Conservation (phyloP, 53 echinoderm and acorn worm species). For the Henricia sp. region DNA sequence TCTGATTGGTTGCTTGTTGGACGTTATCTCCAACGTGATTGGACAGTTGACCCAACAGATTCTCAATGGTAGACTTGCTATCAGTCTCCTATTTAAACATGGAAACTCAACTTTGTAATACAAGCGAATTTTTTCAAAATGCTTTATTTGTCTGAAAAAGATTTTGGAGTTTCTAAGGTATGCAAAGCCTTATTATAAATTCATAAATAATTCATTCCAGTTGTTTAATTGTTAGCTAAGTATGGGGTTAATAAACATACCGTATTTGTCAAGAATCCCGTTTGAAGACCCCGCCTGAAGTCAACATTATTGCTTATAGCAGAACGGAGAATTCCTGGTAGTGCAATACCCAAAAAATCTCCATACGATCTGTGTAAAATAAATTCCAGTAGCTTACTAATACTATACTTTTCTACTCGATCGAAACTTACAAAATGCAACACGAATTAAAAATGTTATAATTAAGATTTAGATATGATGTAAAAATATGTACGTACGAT, state of each 20-base stretch:
- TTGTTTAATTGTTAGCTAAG: no score
- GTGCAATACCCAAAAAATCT: conserved; percentile 59
- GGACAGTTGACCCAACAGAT: conserved; percentile 60
- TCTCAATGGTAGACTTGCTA: conserved; percentile 26
- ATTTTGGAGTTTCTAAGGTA: no score
- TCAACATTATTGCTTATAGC: conserved; percentile 40
- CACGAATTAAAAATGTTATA: no score
- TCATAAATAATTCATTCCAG: no score
- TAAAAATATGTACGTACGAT: conserved; percentile 85
- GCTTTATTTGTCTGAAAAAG: no score
- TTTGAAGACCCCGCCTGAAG: conserved; percentile 65
- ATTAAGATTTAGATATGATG: no score
- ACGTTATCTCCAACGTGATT: conserved; percentile 68
- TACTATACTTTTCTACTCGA: background rate
- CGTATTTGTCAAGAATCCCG: background rate
- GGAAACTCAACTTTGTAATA: no score
- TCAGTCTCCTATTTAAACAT: conserved; percentile 1
- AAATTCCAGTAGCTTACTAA: background rate
- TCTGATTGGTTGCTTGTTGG: conserved; percentile 77
- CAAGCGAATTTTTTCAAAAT: no score
- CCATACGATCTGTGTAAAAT: conserved; percentile 68
- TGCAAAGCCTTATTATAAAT: no score
- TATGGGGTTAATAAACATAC: conserved; percentile 5
- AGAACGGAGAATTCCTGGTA: conserved; percentile 64
- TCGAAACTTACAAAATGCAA: background rate